Percentiles rank a stretch among this genome's conserved stretches.
Conservation (phyloP, 2,113 vertebrate species). For the Upupa epops region DNA sequence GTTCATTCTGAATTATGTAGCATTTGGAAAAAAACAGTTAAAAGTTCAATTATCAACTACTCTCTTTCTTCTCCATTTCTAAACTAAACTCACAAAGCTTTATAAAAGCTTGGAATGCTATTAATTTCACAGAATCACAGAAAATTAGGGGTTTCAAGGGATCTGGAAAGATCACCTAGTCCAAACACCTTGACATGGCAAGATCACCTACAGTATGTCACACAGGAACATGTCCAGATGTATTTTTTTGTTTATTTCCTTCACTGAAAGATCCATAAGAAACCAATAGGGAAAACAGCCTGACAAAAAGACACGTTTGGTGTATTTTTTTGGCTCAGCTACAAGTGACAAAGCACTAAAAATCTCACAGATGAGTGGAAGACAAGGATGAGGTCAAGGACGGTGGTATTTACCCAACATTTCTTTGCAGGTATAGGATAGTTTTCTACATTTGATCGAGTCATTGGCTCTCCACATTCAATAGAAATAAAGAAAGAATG, state of each 20-base stretch:
- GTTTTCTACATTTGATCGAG: neutral
- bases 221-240: too few species aligned
- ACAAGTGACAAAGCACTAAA: neutral
- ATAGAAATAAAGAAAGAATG: neutral
- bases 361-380: neutral
- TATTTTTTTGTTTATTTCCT: neutral
- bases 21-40: neutral
- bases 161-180: too few species aligned
- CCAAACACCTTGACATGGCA: too few species aligned
- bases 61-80: neutral
- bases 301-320: neutral
- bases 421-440: neutral
- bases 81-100: neutral
- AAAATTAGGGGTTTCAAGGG: too few species aligned
- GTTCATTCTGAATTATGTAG: neutral
- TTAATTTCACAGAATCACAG: neutral
- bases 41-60: neutral
- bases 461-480: neutral
- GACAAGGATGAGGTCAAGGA: neutral
- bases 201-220: too few species aligned
- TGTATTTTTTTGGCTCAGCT: neutral
- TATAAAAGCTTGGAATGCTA: neutral
- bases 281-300: neutral
- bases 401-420: neutral
- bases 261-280: neutral